Percentiles rank a stretch among this genome's conserved stretches.
phyloP scores from a whole-genome alignment of 2,888 invertebrate species.

The Drepanosiphum platanoidis region DNA sequence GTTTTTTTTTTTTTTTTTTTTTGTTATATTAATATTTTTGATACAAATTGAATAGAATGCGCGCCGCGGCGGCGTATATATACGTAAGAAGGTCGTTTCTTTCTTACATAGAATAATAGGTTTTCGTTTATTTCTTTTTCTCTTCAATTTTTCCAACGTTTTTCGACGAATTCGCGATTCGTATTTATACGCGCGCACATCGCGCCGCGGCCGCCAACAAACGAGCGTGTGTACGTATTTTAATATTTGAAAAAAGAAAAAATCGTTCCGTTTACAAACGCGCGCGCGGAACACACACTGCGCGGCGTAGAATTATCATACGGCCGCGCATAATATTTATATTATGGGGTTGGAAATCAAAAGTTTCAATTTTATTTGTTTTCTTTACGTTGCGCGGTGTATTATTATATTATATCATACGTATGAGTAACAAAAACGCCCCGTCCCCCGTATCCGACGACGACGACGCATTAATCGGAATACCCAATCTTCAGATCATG shows the following conservation, averaged over 20 bases:
- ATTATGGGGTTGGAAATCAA: background rate
- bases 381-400: too few relatives aligned
- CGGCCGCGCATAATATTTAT: background rate
- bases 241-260: background rate
- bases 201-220: background rate
- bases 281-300: background rate
- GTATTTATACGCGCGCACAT: background rate
- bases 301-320: background rate
- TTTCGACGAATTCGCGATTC: background rate
- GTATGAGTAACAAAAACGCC: background rate
- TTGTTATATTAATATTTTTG: conserved; percentile 21
- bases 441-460: conserved; percentile 9
- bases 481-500: conserved; percentile 22
- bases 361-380: conserved; percentile 5
- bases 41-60: conserved; percentile 32
- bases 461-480: conserved; percentile 37
- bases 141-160: conserved; percentile 40
- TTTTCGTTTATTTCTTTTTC: background rate
- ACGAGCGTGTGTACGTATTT: background rate
- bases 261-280: background rate
- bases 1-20: conserved; percentile 10
- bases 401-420: too few relatives aligned
- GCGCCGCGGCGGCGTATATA: too few relatives aligned
- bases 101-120: conserved; percentile 20
- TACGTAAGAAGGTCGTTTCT: conserved; percentile 1